Evolutionary conservation across 2,797 vertebrate genomes (phyloP).

Genomic region (Prunella strophiata): DNA sequence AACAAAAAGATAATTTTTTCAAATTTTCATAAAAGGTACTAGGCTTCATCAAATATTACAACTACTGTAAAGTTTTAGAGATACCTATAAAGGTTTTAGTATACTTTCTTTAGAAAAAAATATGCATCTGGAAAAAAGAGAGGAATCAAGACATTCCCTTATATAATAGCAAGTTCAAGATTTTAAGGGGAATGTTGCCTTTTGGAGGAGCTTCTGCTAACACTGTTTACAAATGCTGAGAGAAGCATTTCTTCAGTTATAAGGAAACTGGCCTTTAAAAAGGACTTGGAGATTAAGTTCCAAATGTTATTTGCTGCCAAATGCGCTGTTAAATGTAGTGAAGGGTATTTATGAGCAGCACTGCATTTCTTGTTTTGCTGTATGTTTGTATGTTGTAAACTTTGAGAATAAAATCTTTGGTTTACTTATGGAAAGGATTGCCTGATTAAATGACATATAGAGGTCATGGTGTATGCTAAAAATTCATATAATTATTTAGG

Average conservation of each 20-base stretch:
- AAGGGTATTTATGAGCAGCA: not conserved
- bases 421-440: not conserved
- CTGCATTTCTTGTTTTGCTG: not conserved
- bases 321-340: not conserved
- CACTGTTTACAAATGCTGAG: not conserved
- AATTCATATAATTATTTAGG: not conserved
- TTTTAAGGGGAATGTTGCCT: not conserved
- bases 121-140: not conserved
- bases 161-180: not conserved
- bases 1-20: not conserved
- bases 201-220: not conserved
- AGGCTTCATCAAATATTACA: not conserved
- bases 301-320: not conserved
- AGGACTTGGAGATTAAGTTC: not conserved
- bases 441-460: not conserved
- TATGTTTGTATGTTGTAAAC: not conserved
- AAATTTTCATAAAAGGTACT: not conserved
- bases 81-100: not conserved
- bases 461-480: not conserved
- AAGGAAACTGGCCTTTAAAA: not conserved
- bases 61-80: not conserved
- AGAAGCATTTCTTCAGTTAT: not conserved
- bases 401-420: not conserved
- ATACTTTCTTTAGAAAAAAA: not conserved
- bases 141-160: not conserved